Conservation (phyloP, 2,113 vertebrate genomes). For the Poecile atricapillus region DNA sequence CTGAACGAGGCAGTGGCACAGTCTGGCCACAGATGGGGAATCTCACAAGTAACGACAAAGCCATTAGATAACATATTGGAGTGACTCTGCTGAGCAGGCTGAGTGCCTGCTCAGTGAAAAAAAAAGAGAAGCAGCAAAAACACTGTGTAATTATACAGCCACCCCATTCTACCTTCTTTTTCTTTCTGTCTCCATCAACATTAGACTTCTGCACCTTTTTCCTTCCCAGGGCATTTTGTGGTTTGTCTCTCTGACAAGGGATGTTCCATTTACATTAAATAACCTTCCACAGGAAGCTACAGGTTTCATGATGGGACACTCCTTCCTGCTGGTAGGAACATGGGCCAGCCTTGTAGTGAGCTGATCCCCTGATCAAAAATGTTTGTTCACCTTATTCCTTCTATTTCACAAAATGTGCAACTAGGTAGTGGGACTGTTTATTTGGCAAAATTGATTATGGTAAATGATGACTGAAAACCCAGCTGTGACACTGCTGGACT, state of each 20-base stretch:
- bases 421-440: not conserved
- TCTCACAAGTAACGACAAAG: not conserved
- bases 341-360: not conserved
- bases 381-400: not conserved
- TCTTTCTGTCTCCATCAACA: not conserved
- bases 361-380: not conserved
- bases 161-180: not conserved
- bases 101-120: not conserved
- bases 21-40: constrained; percentile 42
- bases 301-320: not conserved
- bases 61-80: constrained; percentile 43
- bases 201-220: not conserved
- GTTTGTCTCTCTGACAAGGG: fast-evolving
- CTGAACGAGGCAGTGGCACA: not conserved
- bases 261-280: not conserved
- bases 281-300: not conserved
- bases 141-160: not conserved
- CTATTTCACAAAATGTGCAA: not conserved
- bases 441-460: not conserved
- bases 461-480: not conserved
- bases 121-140: not conserved
- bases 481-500: not conserved
- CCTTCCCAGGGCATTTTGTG: not conserved
- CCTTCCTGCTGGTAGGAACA: not conserved
- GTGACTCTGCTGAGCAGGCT: constrained; percentile 18